Evolutionary conservation across 2,888 invertebrate genomes (phyloP).

Genomic region (Melikaiella ostensackeni): DNA sequence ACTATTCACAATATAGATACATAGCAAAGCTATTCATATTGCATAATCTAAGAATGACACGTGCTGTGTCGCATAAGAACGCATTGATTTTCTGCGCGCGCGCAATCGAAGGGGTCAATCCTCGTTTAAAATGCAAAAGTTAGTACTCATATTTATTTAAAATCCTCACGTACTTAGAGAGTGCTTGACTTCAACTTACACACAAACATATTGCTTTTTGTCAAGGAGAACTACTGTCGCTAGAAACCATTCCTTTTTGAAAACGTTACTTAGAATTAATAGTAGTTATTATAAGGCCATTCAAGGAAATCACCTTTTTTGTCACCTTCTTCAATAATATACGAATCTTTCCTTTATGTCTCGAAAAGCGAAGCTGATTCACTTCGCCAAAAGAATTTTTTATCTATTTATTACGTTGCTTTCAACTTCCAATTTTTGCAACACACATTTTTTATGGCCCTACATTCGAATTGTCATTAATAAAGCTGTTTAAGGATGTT

Average conservation of each 20-base stretch:
- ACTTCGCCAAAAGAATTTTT: too few relatives aligned
- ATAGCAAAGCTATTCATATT: slow-evolving; percentile 47
- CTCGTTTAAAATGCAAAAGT: slow-evolving; percentile 48
- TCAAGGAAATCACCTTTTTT: background rate
- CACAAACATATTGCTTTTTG: slow-evolving; percentile 2
- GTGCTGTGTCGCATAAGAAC: slow-evolving; percentile 60
- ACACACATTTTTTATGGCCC: too few relatives aligned
- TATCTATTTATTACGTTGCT: too few relatives aligned
- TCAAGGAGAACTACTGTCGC: background rate
- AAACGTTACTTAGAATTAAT: background rate
- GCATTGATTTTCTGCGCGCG: slow-evolving; percentile 54
- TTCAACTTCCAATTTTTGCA: too few relatives aligned
- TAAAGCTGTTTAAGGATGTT: too few relatives aligned
- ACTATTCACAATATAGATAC: background rate
- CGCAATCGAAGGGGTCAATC: slow-evolving; percentile 31
- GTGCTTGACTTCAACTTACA: slow-evolving; percentile 13
- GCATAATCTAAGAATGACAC: slow-evolving; percentile 59
- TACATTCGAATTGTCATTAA: too few relatives aligned
- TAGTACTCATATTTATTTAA: slow-evolving; percentile 11
- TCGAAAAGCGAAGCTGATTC: background rate
- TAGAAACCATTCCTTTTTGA: slow-evolving; percentile 10
- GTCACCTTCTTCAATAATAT: background rate
- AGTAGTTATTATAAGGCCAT: background rate
- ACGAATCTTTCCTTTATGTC: background rate
- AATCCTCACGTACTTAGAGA: slow-evolving; percentile 25